phyloP scores from a whole-genome alignment of 2,797 vertebrate genomes.

The Megaceryle alcyon region DNA sequence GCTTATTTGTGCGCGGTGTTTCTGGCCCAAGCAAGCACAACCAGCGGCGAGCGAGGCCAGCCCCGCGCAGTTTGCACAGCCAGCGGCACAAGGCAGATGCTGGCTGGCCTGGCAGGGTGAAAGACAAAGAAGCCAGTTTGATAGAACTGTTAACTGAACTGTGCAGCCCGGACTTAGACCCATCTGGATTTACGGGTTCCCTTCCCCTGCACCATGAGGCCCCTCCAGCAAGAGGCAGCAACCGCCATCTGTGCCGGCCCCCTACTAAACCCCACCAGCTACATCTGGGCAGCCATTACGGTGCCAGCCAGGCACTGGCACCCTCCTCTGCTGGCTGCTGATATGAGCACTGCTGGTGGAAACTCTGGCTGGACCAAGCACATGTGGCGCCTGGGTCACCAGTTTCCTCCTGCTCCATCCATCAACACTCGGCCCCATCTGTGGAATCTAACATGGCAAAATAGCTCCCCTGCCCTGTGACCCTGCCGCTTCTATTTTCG shows the following conservation, averaged over 20 bases:
- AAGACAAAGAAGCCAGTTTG: not conserved
- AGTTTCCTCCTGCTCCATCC: not conserved
- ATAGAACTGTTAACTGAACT: not conserved
- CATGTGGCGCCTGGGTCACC: not conserved
- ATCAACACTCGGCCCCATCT: not conserved
- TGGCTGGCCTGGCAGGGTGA: rapidly evolving
- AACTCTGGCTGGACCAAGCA: not conserved
- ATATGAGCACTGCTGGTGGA: rapidly evolving
- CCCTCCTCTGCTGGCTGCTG: not conserved
- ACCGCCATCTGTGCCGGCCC: not conserved
- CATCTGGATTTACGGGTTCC: not conserved
- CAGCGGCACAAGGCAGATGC: not conserved
- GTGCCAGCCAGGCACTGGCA: rapidly evolving
- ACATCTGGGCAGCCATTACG: rapidly evolving
- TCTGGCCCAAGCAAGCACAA: not conserved
- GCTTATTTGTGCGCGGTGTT: too few relatives aligned
- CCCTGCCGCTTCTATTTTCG: not conserved
- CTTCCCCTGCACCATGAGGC: not conserved
- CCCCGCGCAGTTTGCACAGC: rapidly evolving
- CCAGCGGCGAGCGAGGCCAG: not conserved
- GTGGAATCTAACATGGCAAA: rapidly evolving
- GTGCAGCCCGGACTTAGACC: not conserved
- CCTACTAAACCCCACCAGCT: not conserved
- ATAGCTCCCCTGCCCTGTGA: not conserved
- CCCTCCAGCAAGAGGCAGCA: not conserved